A percentile compares a stretch with the other conserved stretches of the same genome.
These are phyloP conservation scores for Lagothrix lagotricha DNA, from an alignment of 2,797 vertebrate species.

Conservation along the genomic window DNA sequence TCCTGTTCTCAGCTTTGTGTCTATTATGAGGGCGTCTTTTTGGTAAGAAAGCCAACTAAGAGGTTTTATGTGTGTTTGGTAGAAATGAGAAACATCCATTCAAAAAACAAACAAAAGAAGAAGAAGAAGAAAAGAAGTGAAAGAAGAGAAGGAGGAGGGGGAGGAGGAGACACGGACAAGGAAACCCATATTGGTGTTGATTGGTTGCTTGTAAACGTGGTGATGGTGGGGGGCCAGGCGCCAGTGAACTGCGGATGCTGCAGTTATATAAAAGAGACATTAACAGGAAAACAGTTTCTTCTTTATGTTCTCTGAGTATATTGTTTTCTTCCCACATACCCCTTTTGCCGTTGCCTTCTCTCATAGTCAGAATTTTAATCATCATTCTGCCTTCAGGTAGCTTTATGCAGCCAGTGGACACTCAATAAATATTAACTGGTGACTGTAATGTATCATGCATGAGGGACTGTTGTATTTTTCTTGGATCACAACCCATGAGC, in stretches of 20 bases:
- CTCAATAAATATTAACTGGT: not conserved
- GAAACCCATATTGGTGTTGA: not conserved
- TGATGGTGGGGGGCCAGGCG: not conserved
- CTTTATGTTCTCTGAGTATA: not conserved
- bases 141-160: not conserved
- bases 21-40: not conserved
- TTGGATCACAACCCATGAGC: not conserved
- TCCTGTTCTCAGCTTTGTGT: not conserved
- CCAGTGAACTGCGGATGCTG: not conserved
- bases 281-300: not conserved
- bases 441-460: not conserved
- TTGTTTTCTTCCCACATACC: not conserved
- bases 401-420: not conserved
- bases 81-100: slow-evolving; percentile 46
- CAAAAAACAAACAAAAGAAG: slow-evolving; percentile 27
- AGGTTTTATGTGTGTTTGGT: slow-evolving; percentile 25
- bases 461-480: not conserved
- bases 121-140: slow-evolving; percentile 33
- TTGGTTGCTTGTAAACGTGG: not conserved
- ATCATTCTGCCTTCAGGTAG: not conserved
- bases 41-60: not conserved
- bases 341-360: not conserved
- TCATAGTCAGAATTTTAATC: slow-evolving; percentile 28
- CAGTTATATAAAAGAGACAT: not conserved
- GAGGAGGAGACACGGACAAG: not conserved